These are phyloP conservation scores for Acestrorhynchus altus DNA, from an alignment of 2,797 vertebrate genomes.

Conservation along the genomic window DNA sequence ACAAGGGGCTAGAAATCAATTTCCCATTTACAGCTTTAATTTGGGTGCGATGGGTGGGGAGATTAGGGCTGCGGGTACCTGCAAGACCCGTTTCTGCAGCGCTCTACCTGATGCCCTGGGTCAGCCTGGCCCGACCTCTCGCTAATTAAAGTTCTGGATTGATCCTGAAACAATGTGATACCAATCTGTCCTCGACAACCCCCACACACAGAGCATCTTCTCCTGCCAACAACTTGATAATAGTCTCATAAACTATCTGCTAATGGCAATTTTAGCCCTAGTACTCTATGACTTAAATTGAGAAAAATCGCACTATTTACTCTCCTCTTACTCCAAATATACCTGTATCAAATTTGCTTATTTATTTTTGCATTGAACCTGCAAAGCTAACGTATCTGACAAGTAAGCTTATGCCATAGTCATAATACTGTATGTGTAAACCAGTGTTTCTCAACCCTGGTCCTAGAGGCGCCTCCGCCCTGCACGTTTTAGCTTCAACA, in stretches of 20 bases:
- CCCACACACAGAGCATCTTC: conserved; percentile 72
- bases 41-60: conserved; percentile 81
- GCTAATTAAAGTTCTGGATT: conserved; percentile 87
- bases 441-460: too few relatives aligned
- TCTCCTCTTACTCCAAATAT: not conserved
- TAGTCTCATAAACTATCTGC: conserved; percentile 76
- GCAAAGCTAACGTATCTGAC: not conserved
- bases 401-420: not conserved
- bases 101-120: conserved; percentile 74
- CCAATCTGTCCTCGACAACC: conserved; percentile 84
- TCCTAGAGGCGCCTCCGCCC: too few relatives aligned
- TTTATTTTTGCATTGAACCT: not conserved
- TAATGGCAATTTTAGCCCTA: conserved; percentile 61
- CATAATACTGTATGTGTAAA: too few relatives aligned
- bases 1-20: conserved; percentile 85
- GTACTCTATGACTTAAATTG: conserved; percentile 39
- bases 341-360: not conserved
- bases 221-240: conserved; percentile 73
- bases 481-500: too few relatives aligned
- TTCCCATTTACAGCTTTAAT: conserved; percentile 89
- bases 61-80: conserved; percentile 83
- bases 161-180: conserved; percentile 81
- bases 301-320: not conserved
- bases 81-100: conserved; percentile 78
- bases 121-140: conserved; percentile 70